phyloP scores from a whole-genome alignment of 1,140 invertebrate genomes.

The Drosophila rhopaloa region DNA sequence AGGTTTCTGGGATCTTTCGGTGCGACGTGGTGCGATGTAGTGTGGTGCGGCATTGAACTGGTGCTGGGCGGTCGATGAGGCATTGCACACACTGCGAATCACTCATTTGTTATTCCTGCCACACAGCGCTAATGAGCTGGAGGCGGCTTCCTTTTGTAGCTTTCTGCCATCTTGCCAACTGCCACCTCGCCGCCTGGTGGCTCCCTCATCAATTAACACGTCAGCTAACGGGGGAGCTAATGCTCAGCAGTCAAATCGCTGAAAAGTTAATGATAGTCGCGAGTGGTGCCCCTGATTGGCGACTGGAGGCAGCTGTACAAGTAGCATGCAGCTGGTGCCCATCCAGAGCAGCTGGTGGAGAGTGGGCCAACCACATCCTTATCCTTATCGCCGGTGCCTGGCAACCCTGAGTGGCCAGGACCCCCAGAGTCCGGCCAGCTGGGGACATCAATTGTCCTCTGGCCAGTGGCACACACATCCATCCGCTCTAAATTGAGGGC shows the following conservation, averaged over 20 bases:
- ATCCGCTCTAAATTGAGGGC: conserved; percentile 17
- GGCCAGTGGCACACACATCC: conserved; percentile 24
- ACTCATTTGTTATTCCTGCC: conserved; percentile 52
- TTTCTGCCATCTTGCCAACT: neutral
- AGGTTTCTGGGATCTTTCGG: conserved; percentile 61
- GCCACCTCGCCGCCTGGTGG: conserved; percentile 1
- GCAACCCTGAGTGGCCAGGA: conserved; percentile 24
- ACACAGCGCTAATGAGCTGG: conserved; percentile 50
- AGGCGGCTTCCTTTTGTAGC: conserved; percentile 28
- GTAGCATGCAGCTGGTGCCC: neutral
- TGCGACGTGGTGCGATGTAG: conserved; percentile 19
- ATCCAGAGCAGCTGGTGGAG: neutral
- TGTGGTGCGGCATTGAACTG: neutral
- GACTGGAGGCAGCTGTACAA: neutral
- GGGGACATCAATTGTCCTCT: conserved; percentile 24
- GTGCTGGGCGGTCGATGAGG: conserved; percentile 18
- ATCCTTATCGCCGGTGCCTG: conserved; percentile 13
- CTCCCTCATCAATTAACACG: conserved; percentile 35
- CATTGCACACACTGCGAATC: conserved; percentile 19
- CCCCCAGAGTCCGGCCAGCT: conserved; percentile 8
- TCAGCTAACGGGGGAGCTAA: conserved; percentile 17
- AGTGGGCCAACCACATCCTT: neutral
- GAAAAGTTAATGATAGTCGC: conserved; percentile 21
- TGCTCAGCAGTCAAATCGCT: conserved; percentile 32
- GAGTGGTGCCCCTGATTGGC: neutral